Conservation (phyloP, 2,797 vertebrate genomes). For the Enteromius argenteus region DNA sequence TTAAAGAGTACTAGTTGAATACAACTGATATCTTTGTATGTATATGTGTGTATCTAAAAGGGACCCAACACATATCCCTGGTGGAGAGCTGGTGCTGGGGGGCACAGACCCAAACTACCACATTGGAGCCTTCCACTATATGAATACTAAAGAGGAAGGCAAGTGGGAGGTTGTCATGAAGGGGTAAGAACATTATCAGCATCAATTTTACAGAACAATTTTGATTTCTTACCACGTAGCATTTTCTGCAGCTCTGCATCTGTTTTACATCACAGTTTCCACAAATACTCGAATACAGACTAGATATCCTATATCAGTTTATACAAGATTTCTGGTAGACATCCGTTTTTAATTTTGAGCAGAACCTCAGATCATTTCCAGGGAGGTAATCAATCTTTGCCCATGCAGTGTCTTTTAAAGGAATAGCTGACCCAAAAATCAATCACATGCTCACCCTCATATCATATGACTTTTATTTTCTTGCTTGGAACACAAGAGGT, state of each 20-base stretch:
- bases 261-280: slow-evolving; percentile 24
- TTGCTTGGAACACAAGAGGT: neutral
- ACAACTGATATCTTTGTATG: neutral
- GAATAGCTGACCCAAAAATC: neutral
- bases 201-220: neutral
- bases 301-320: slow-evolving; percentile 15
- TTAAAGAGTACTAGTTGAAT: neutral
- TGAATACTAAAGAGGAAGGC: slow-evolving; percentile 82
- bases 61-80: slow-evolving; percentile 82
- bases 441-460: neutral
- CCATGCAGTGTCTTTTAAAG: neutral
- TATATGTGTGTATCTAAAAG: slow-evolving; percentile 69
- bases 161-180: slow-evolving; percentile 94
- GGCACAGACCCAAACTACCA: slow-evolving; percentile 93
- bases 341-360: slow-evolving; percentile 13
- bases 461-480: neutral
- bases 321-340: neutral
- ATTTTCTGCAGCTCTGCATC: neutral
- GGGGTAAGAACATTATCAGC: slow-evolving; percentile 80
- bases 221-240: neutral
- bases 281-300: neutral
- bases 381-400: neutral
- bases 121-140: slow-evolving; percentile 89
- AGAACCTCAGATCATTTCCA: slow-evolving; percentile 22
- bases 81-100: slow-evolving; percentile 92